phyloP scores from a whole-genome alignment of 2,888 invertebrate species.

The Drosophila phalerata region DNA sequence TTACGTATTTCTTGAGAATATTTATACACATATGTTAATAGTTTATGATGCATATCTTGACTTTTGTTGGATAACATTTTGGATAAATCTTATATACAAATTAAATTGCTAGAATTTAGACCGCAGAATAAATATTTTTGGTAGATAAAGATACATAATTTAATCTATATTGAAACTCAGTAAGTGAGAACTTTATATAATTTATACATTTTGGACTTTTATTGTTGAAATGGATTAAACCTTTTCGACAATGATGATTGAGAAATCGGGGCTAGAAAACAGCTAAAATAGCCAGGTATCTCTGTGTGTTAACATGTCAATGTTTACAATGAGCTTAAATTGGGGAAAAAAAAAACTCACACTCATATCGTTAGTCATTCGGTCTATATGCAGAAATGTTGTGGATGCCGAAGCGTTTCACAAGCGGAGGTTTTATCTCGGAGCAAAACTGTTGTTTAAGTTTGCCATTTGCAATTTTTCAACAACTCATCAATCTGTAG shows the following conservation, averaged over 20 bases:
- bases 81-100: too few species aligned
- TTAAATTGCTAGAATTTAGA: too few species aligned
- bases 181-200: too few species aligned
- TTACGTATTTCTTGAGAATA: too few species aligned
- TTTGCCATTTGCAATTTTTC: slow-evolving; percentile 79
- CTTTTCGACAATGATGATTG: neutral
- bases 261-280: neutral
- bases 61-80: too few species aligned
- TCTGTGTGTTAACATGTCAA: slow-evolving; percentile 5
- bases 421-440: slow-evolving; percentile 31
- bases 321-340: slow-evolving; percentile 24
- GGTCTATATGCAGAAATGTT: slow-evolving; percentile 47
- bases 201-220: too few species aligned
- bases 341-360: neutral
- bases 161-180: too few species aligned
- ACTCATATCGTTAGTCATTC: slow-evolving; percentile 53
- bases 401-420: slow-evolving; percentile 42
- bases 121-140: too few species aligned
- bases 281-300: neutral
- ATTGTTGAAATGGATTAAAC: neutral
- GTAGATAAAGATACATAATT: too few species aligned
- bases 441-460: slow-evolving; percentile 77
- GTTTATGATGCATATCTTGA: too few species aligned
- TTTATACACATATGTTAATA: too few species aligned
- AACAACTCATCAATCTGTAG: slow-evolving; percentile 80